Evolutionary conservation across 2,888 invertebrate genomes (phyloP).

Genomic region (Caradrina kadenii): DNA sequence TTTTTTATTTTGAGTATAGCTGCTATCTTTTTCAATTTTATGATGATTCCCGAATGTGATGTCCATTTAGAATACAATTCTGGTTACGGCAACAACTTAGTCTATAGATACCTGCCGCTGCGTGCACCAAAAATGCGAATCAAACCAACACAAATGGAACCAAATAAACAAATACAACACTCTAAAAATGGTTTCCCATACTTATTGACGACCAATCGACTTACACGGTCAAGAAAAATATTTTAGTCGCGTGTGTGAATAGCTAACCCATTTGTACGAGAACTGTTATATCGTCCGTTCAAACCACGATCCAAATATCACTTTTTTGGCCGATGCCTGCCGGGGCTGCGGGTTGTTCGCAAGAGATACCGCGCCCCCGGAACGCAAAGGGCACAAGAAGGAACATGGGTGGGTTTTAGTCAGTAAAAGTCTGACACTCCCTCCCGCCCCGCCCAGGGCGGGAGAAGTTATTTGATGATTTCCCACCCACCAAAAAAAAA

Average conservation of each 20-base stretch:
- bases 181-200: slow-evolving; percentile 8
- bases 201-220: slow-evolving; percentile 2
- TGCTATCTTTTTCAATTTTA: not conserved
- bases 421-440: too few relatives aligned
- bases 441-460: too few relatives aligned
- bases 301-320: too few relatives aligned
- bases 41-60: not conserved
- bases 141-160: slow-evolving; percentile 52
- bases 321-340: too few relatives aligned
- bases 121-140: slow-evolving; percentile 22
- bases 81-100: not conserved
- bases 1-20: not conserved
- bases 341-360: too few relatives aligned
- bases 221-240: not conserved
- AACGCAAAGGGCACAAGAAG: too few relatives aligned
- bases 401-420: too few relatives aligned
- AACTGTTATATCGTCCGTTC: too few relatives aligned
- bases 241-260: not conserved
- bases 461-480: too few relatives aligned
- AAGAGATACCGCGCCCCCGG: too few relatives aligned
- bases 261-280: not conserved
- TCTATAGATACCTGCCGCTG: not conserved
- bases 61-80: not conserved
- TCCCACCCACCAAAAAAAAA: too few relatives aligned
- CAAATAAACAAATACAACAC: slow-evolving; percentile 22